phyloP scores from a whole-genome alignment of 2,888 invertebrate genomes.

The Nineta flava region DNA sequence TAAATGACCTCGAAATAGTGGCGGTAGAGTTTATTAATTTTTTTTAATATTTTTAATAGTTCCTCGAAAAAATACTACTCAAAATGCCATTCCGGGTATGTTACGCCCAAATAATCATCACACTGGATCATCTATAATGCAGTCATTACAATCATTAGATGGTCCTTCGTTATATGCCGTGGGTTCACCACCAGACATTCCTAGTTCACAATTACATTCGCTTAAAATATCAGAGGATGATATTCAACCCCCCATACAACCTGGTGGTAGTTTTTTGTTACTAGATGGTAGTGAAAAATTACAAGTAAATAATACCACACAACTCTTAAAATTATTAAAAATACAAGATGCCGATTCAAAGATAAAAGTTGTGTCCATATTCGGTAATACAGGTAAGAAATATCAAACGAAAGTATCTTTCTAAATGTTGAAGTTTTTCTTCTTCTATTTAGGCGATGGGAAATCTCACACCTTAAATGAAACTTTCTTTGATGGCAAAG shows the following conservation, averaged over 20 bases:
- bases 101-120: not conserved
- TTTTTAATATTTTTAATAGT: not conserved
- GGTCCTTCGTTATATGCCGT: constrained; percentile 14
- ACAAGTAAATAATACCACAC: constrained; percentile 35
- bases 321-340: constrained; percentile 33
- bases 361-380: constrained; percentile 67
- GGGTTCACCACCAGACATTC: constrained; percentile 8
- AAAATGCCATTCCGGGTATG: not conserved
- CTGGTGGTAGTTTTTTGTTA: constrained; percentile 33
- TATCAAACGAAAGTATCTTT: not conserved
- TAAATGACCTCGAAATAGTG: no score
- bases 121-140: constrained; percentile 19
- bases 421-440: not conserved
- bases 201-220: constrained; percentile 9
- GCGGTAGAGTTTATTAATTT: no score
- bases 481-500: constrained; percentile 42
- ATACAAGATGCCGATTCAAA: constrained; percentile 32
- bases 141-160: constrained; percentile 22
- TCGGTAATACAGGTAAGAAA: constrained; percentile 51
- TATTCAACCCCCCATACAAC: constrained; percentile 9
- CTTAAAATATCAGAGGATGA: constrained; percentile 11
- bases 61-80: not conserved
- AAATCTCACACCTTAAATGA: constrained; percentile 68
- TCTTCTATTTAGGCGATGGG: constrained; percentile 38
- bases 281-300: constrained; percentile 45